These are phyloP conservation scores for Orchesellides sinensis DNA, from an alignment of 2,888 invertebrate genomes.

Conservation along the genomic window DNA sequence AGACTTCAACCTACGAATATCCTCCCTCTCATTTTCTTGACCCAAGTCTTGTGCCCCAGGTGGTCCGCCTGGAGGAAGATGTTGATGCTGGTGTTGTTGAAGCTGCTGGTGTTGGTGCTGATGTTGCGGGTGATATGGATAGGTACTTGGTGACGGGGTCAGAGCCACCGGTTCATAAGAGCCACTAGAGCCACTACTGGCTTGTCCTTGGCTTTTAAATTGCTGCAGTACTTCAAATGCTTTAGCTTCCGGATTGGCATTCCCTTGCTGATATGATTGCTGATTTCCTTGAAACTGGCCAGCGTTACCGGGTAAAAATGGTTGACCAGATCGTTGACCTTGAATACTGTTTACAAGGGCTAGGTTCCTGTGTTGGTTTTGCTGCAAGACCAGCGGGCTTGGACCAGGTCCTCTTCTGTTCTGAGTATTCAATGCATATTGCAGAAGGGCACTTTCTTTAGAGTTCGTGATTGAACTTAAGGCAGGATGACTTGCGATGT, in stretches of 20 bases:
- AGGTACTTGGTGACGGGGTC: too few relatives aligned
- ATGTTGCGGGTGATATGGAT: too few relatives aligned
- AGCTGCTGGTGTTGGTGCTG: not conserved
- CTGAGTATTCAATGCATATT: constrained; percentile 48
- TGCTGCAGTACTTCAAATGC: constrained; percentile 31
- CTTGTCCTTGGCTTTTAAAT: constrained; percentile 22
- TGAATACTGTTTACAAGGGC: constrained; percentile 36
- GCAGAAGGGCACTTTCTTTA: constrained; percentile 36
- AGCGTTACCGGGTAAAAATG: not conserved
- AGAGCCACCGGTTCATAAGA: constrained; percentile 28
- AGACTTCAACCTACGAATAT: constrained; percentile 41
- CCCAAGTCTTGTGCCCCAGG: not conserved
- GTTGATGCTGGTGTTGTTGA: constrained; percentile 3
- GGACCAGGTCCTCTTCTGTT: constrained; percentile 48
- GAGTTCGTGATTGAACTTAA: constrained; percentile 44
- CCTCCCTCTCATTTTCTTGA: constrained; percentile 49
- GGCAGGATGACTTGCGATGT: constrained; percentile 52
- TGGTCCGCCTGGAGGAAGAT: not conserved
- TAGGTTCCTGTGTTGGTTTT: constrained; percentile 28
- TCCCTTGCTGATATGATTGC: constrained; percentile 12
- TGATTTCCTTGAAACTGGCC: constrained; percentile 2
- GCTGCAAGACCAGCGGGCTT: constrained; percentile 45
- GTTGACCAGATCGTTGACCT: constrained; percentile 1
- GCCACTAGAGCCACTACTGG: not conserved
- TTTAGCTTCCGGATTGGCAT: constrained; percentile 31